Percentiles rank a stretch among this genome's conserved stretches.
Evolutionary conservation across 2,797 vertebrate species (phyloP).

Genomic region (Macroramphosus scolopax): DNA sequence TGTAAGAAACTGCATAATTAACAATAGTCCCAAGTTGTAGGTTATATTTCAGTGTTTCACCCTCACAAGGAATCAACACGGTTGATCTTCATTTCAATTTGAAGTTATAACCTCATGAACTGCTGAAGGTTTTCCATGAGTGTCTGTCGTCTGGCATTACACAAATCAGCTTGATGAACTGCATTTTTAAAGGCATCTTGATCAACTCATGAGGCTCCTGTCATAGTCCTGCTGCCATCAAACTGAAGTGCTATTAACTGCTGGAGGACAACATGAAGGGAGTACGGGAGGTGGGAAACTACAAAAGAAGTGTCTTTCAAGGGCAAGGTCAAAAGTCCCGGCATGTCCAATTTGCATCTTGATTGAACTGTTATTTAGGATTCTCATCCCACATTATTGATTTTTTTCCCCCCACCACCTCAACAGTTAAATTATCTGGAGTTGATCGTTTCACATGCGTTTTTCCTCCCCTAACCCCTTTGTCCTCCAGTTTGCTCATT

Average conservation of each 20-base stretch:
- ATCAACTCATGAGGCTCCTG: conserved; percentile 52
- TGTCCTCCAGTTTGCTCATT: conserved; percentile 51
- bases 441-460: conserved; percentile 46
- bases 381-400: conserved; percentile 67
- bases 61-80: background rate
- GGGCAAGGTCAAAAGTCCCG: conserved; percentile 35
- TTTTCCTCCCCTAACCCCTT: conserved; percentile 42
- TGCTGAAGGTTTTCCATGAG: background rate
- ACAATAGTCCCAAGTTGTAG: background rate
- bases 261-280: conserved; percentile 37
- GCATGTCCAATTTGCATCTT: conserved; percentile 55
- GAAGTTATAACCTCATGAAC: too few species aligned
- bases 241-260: conserved; percentile 39
- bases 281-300: background rate
- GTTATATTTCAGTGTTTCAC: too few species aligned
- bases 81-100: background rate
- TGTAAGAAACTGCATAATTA: background rate
- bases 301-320: conserved; percentile 29
- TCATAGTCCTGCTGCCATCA: conserved; percentile 54
- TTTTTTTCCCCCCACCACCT: conserved; percentile 40
- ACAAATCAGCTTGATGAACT: conserved; percentile 25
- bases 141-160: conserved; percentile 25
- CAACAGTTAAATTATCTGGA: conserved; percentile 59
- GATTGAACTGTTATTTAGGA: conserved; percentile 67
- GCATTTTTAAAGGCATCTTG: conserved; percentile 53